Conservation (phyloP, 2,797 vertebrate genomes). For the Epinephelus awoara region DNA sequence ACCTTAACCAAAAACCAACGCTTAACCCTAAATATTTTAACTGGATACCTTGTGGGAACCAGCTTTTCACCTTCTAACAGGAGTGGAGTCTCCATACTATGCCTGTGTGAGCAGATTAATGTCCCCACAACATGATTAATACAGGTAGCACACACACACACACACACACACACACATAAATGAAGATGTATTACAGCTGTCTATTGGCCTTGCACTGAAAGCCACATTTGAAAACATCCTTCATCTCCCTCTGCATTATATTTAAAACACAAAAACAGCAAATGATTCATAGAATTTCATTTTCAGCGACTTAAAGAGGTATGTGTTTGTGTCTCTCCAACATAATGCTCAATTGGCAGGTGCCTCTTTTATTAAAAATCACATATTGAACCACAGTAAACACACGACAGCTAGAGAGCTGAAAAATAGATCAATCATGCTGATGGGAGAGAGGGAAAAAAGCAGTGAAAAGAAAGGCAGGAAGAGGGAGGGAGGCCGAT, state of each 20-base stretch:
- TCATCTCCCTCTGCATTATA: not conserved
- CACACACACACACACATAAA: not conserved
- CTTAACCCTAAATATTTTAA: not conserved
- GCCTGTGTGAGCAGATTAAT: not conserved
- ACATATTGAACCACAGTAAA: slow-evolving; percentile 38
- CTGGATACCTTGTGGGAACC: not conserved
- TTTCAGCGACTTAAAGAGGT: slow-evolving; percentile 3
- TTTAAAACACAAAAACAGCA: not conserved
- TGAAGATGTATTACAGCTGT: not conserved
- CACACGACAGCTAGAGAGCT: slow-evolving; percentile 35
- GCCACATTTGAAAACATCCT: not conserved
- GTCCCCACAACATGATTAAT: not conserved
- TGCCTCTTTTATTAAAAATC: slow-evolving; percentile 58
- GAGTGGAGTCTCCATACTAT: not conserved
- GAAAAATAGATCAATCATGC: slow-evolving; percentile 67
- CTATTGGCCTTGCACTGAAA: not conserved
- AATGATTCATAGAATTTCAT: slow-evolving; percentile 27
- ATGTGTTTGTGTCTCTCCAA: slow-evolving; percentile 1
- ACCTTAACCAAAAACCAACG: not conserved
- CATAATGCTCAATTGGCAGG: slow-evolving; percentile 47
- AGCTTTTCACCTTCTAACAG: not conserved
- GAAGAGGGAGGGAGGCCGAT: slow-evolving; percentile 60
- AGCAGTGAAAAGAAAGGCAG: slow-evolving; percentile 45
- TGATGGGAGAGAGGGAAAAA: slow-evolving; percentile 39
- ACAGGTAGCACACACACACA: not conserved